These are phyloP conservation scores for Acyrthosiphon pisum DNA, from an alignment of 1,140 invertebrate genomes.

Conservation along the genomic window DNA sequence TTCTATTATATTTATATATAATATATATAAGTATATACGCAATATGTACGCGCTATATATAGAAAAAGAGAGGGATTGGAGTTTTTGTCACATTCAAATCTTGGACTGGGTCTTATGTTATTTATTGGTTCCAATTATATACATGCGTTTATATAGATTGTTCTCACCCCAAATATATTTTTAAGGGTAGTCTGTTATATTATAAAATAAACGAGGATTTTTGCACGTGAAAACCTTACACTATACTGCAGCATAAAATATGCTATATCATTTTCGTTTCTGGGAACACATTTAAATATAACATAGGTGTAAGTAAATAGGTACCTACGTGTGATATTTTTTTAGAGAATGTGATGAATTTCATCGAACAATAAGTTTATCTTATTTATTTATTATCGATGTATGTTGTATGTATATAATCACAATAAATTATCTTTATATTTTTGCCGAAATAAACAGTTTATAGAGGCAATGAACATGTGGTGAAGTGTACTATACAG, in stretches of 20 bases:
- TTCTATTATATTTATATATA: conserved; percentile 19
- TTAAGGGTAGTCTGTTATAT: background rate
- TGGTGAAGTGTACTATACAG: background rate
- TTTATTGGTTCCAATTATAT: conserved; percentile 48
- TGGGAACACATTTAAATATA: background rate
- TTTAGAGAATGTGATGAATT: background rate
- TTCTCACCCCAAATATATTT: background rate
- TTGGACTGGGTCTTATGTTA: background rate
- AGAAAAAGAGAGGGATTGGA: background rate
- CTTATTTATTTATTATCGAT: background rate
- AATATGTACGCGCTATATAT: background rate
- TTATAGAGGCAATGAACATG: no score
- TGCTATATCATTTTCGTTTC: background rate
- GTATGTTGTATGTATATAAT: background rate
- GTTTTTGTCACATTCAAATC: conserved; percentile 41
- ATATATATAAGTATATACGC: background rate
- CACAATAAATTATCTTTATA: background rate
- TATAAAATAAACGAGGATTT: background rate
- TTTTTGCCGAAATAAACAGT: no score
- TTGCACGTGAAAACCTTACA: conserved; percentile 11
- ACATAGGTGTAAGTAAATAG: background rate
- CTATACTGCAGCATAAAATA: background rate
- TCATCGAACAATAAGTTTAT: background rate
- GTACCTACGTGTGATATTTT: background rate
- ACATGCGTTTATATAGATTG: background rate